These are phyloP conservation scores for Pinna nobilis DNA, from an alignment of 1,140 invertebrate genomes.

Conservation along the genomic window DNA sequence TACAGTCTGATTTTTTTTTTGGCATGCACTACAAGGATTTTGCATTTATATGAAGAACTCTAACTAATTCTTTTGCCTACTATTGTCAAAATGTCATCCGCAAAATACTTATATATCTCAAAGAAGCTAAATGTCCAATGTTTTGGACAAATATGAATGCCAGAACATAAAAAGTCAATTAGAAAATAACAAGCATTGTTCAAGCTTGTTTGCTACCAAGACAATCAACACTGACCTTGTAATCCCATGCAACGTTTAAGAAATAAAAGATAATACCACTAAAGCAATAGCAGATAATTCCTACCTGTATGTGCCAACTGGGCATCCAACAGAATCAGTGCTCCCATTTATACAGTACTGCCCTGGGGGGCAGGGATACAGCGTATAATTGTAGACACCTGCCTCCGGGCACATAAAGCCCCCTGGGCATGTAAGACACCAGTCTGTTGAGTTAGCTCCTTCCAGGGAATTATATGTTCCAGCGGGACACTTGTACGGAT, in stretches of 20 bases:
- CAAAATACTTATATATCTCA: no score
- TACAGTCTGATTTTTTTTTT: no score
- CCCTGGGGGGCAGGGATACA: slow-evolving; percentile 66
- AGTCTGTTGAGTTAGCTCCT: slow-evolving; percentile 57
- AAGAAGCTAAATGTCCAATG: no score
- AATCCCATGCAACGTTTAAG: neutral
- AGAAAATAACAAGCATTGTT: no score
- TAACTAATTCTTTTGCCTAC: no score
- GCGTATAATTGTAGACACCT: slow-evolving; percentile 63
- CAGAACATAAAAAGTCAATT: no score
- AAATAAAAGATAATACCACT: neutral
- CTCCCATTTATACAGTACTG: slow-evolving; percentile 67
- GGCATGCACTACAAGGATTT: no score
- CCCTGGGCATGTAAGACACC: slow-evolving; percentile 64
- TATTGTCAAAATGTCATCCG: no score
- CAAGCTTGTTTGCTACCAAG: no score
- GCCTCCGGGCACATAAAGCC: slow-evolving; percentile 66
- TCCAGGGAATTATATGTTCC: slow-evolving; percentile 64
- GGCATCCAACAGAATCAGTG: slow-evolving; percentile 57
- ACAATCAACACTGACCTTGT: neutral
- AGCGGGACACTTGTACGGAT: slow-evolving; percentile 53
- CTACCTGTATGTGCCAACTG: slow-evolving; percentile 70
- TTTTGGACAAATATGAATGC: no score
- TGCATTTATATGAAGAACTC: no score
- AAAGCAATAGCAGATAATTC: neutral